Conservation (phyloP, 2,888 invertebrate species). For the Ypsolopha scabrella region DNA sequence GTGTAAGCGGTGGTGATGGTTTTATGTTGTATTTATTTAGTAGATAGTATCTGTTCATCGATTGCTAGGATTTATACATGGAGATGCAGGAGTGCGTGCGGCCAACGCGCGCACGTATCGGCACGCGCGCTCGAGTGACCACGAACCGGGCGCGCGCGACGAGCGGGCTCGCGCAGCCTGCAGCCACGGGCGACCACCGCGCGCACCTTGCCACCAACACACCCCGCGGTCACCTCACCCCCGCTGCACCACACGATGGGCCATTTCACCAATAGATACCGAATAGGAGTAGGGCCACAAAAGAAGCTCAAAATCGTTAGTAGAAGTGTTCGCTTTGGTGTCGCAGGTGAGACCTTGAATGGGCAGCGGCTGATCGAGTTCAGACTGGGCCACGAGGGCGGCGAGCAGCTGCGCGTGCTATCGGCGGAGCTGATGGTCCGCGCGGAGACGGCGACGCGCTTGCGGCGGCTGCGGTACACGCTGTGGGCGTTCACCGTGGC, state of each 20-base stretch:
- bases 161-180: conserved; percentile 43
- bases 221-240: neutral
- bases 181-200: conserved; percentile 56
- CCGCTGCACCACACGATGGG: conserved; percentile 30
- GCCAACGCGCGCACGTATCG: conserved; percentile 36
- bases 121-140: conserved; percentile 22
- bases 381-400: conserved; percentile 74
- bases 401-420: conserved; percentile 77
- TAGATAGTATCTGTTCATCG: neutral
- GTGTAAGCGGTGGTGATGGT: neutral
- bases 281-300: conserved; percentile 12
- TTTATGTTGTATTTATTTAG: neutral
- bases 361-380: conserved; percentile 90
- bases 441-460: conserved; percentile 38
- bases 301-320: neutral
- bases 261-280: conserved; percentile 45
- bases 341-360: conserved; percentile 83
- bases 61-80: neutral
- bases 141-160: conserved; percentile 21
- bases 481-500: conserved; percentile 80
- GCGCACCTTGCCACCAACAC: conserved; percentile 27
- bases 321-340: conserved; percentile 11
- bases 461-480: conserved; percentile 66
- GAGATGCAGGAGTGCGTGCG: conserved; percentile 31
- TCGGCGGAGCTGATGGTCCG: conserved; percentile 84